Evolutionary conservation across 2,797 vertebrate genomes (phyloP), one percentile per base, ranked within the genome.

Genomic region (Furcifer pardalis): DNA sequence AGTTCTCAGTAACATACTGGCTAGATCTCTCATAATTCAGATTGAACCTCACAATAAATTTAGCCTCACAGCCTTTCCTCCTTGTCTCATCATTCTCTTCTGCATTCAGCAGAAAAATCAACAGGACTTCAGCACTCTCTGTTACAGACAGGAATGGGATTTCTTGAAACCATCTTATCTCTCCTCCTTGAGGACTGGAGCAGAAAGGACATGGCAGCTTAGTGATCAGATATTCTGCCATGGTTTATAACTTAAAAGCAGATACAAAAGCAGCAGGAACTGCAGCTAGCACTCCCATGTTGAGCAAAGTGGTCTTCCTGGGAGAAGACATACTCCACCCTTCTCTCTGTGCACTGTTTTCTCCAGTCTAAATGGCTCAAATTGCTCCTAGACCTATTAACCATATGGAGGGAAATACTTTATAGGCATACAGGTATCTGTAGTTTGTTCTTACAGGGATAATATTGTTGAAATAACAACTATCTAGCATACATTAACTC

Each of bases 1-100:
- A 23, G 27, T 84, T 84, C 66, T 82, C 89, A 79, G 85, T 90
- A 90, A 88, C 49, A 90, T 37, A 42, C 87, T 86, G 65, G 52
- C 73, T 92, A 89, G 90, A 90, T 89, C 90, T 86, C 83, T 91
- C 52, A 19, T 87, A 82, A 86, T 91, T 90, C 62, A 80, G 17
- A 81, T 86, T 87, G 86, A 44, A 44, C 69, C 73, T 91, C 84
- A 79, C 80, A 90, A 89, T 90, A 90, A 92, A 90, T 69, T 72
- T 72, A 91, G 87, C 85, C 89, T 88, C 87, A 91, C 90, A 89
- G 35, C 85, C 86, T 91, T 92, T 91, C 77, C 84, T 92, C 63
- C 84, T 7, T 46, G 74, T 89, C 72, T 90, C 0, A 0, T 75
- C 79, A 52, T 75, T 84, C 84, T 69, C 72, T 59, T 35, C 72